Evolutionary conservation across 2,888 invertebrate genomes (phyloP), one percentile per base, ranked within the genome.

Genomic region (Eristalis intricaria): DNA sequence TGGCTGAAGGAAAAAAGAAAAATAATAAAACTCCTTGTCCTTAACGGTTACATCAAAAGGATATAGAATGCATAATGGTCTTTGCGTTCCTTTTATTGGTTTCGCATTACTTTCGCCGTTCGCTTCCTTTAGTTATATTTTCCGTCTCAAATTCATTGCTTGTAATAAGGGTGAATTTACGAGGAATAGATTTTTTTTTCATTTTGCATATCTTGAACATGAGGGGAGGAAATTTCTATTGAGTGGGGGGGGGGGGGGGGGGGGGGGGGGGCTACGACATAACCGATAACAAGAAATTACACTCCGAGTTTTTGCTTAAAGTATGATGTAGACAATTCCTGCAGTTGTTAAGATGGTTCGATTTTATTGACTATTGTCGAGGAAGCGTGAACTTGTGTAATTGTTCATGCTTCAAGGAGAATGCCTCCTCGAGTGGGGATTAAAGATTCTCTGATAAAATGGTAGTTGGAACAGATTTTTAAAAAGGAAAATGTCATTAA

Each of bases 11-110:
- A 15, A 4, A n/a, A n/a, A 15, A 43, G 26, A 43, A 43, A 43
- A 43, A 43, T n/a, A 43, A 50, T 19, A 19, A 50, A 58, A 60
- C 26, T 35, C 60, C 60, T 19, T 5, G 32, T 8, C 70, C 56
- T 58, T 22, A 75, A 32, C 43, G 35, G 69, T 38, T 58, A 43
- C 64, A 63, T 43, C 11, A 38, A 68, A 19, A 60, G 74, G 74
- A 29, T 58, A 75, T n/a, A 19, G 23, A 61, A 61, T 35, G 58
- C 43, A 75, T 58, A 74, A 75, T 58, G 69, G 43, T 5, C 22
- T 38, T 65, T 22, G 38, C 38, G 2, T 22, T 38, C 22, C 70
- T 70, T 84, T 84, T 84, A 84, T 84, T 75, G 80, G 74, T 60
- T 84, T 84, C 70, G 38, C 70, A 50, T 80, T 69, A 70, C 69